Evolutionary conservation across 2,888 invertebrate species (phyloP).

Genomic region (Eumerus sabulonum): DNA sequence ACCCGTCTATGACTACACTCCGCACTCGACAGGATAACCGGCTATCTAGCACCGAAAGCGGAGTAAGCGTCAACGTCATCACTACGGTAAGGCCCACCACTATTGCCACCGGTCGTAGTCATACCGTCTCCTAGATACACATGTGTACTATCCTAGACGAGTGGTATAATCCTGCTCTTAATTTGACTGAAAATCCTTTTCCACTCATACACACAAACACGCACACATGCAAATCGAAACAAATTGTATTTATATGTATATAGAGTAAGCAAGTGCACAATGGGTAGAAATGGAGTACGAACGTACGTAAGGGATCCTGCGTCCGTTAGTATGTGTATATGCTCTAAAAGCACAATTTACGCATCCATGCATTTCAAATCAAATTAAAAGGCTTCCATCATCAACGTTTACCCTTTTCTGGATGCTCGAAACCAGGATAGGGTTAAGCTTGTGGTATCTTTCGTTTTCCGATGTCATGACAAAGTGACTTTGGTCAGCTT

Average conservation of each 20-base stretch:
- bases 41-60: background rate
- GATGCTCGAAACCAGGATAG: background rate
- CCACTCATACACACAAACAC: constrained; percentile 37
- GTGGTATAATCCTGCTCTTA: constrained; percentile 66
- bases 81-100: too few relatives aligned
- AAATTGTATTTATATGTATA: too few relatives aligned
- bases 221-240: background rate
- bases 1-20: background rate
- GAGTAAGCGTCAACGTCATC: too few relatives aligned
- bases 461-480: constrained; percentile 3
- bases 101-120: too few relatives aligned
- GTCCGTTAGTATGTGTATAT: constrained; percentile 1
- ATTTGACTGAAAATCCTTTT: constrained; percentile 65
- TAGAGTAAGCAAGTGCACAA: too few relatives aligned
- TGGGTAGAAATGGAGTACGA: too few relatives aligned
- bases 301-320: background rate
- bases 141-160: constrained; percentile 43
- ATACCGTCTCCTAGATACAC: constrained; percentile 16
- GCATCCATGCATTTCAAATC: constrained; percentile 65
- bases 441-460: constrained; percentile 30
- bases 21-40: too few relatives aligned
- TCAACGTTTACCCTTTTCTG: constrained; percentile 18
- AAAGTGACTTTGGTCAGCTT: constrained; percentile 1
- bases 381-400: constrained; percentile 60
- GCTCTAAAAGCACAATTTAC: constrained; percentile 56